Base-by-base conservation (phyloP, 1,140 invertebrate genomes). In the Prorops nasuta region DNA sequence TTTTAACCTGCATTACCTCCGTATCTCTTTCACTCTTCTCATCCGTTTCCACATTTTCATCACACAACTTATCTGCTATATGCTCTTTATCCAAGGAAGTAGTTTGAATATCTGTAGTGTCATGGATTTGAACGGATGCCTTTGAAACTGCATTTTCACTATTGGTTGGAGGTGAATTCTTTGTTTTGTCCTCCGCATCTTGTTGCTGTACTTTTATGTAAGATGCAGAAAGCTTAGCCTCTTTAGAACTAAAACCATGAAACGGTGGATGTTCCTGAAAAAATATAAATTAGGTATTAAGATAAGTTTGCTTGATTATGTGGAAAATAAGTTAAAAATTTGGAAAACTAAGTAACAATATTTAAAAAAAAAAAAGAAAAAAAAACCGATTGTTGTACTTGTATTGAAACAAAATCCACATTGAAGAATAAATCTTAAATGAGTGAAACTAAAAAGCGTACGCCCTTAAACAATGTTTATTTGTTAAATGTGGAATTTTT, bases 181-280 rank as follows among this genome's bases (percentile, higher is more conserved):
- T 54, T 19, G 56, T 49, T 12, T 14, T 47, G 37, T 34, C 41
- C 40, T 62, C 59, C 22, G 57, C 56, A 59, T 69, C 61, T 12
- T 66, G 59, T 41, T 66, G 64, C 43, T 71, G 60, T 1, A 63
- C 68, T 60, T 69, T 67, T 48, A 66, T 43, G 6, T 65, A 68
- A 17, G 67, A 69, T 28, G 63, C 66, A 4, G 66, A 70, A 21
- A 61, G 58, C 51, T 66, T 64, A 50, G 69, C 67, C 51, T 77
- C 74, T 51, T 65, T 71, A 51, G 63, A 75, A 53, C 74, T 77
- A 60, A 78, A 77, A 47, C 75, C 75, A 51, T 76, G 75, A 51
- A 78, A 77, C 38, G 72, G 67, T 54, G 64, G 58, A 63, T 73
- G 67, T 65, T 70, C 69, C 76, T 77, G 50, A 12, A 59, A 50